Evolutionary conservation across 2,797 vertebrate genomes (phyloP).

Genomic region (Trematocara caparti): DNA sequence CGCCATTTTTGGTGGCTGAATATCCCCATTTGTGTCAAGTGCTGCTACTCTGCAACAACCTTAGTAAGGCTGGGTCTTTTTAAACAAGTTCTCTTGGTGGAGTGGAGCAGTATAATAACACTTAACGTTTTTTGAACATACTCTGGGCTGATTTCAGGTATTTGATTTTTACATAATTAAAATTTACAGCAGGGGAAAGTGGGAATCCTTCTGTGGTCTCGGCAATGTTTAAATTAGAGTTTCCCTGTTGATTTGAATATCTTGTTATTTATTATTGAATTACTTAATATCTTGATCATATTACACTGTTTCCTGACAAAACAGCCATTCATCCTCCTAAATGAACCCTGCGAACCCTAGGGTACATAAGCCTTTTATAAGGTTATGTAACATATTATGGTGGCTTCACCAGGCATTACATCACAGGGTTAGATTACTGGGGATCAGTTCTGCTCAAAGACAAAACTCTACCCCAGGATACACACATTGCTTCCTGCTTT

Average conservation of each 20-base stretch:
- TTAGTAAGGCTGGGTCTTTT: neutral
- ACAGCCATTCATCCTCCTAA: slow-evolving; percentile 25
- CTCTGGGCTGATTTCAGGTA: neutral
- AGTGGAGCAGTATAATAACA: neutral
- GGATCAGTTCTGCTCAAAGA: slow-evolving; percentile 60
- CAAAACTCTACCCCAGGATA: slow-evolving; percentile 10
- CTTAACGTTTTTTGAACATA: neutral
- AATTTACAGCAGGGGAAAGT: neutral
- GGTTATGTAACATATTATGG: slow-evolving; percentile 68
- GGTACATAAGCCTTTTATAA: slow-evolving; percentile 53
- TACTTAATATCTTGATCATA: slow-evolving; percentile 2
- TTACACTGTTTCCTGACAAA: slow-evolving; percentile 25
- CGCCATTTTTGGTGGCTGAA: slow-evolving; percentile 37
- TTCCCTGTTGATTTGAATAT: neutral
- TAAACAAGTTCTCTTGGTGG: neutral
- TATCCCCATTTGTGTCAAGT: slow-evolving; percentile 33
- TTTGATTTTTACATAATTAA: neutral
- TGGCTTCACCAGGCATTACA: slow-evolving; percentile 58
- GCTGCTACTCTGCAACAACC: neutral
- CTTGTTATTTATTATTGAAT: slow-evolving; percentile 2
- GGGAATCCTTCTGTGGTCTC: neutral
- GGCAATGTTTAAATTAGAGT: neutral
- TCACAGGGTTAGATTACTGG: slow-evolving; percentile 62
- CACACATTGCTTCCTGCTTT: slow-evolving; percentile 10
- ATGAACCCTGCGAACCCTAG: slow-evolving; percentile 55